Percentiles rank a stretch among this genome's conserved stretches.
phyloP scores from a whole-genome alignment of 2,888 invertebrate species.

The Meteorus colon region DNA sequence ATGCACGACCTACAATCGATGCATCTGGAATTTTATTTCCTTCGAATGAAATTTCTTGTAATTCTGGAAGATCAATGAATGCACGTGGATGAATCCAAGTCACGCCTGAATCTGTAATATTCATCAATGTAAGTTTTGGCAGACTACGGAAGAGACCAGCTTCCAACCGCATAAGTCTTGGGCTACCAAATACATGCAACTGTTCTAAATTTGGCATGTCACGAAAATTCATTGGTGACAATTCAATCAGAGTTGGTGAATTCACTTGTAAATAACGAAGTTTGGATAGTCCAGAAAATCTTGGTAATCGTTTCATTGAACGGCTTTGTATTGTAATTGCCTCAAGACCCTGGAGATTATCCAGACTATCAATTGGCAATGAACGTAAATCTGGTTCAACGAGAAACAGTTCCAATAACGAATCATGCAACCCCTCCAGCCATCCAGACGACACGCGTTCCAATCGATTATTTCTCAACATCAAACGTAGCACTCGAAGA shows the following conservation, averaged over 20 bases:
- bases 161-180: constrained; percentile 81
- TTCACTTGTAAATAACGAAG: constrained; percentile 84
- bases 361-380: constrained; percentile 85
- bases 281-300: constrained; percentile 82
- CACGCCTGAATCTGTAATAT: constrained; percentile 85
- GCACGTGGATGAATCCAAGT: constrained; percentile 87
- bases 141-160: constrained; percentile 83
- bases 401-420: constrained; percentile 86
- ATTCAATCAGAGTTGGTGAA: constrained; percentile 79
- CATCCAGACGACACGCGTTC: constrained; percentile 88
- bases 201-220: constrained; percentile 84
- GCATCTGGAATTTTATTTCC: constrained; percentile 86
- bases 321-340: constrained; percentile 89
- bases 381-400: constrained; percentile 88
- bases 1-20: constrained; percentile 86
- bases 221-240: constrained; percentile 82
- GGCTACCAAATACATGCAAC: constrained; percentile 83
- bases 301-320: constrained; percentile 83
- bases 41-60: constrained; percentile 81
- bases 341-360: constrained; percentile 83
- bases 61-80: constrained; percentile 81
- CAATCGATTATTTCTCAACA: constrained; percentile 88
- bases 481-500: constrained; percentile 83
- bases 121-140: constrained; percentile 80
- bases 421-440: constrained; percentile 85